Base-by-base conservation (phyloP, 2,888 invertebrate genomes). In the Conus canariensis region DNA sequence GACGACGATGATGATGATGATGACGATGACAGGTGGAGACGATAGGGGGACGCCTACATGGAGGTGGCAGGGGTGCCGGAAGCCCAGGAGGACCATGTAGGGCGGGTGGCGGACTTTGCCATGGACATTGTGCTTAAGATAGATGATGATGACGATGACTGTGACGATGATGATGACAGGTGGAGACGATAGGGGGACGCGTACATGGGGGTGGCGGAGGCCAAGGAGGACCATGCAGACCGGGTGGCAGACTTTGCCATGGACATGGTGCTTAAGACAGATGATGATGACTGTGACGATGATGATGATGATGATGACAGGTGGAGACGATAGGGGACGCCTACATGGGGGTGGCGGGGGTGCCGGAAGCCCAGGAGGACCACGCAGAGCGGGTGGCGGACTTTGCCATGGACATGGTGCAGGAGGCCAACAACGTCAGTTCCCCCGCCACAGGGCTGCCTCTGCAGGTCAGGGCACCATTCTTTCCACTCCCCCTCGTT, bases 181-280 rank as follows among this genome's bases (percentile, higher is more conserved):
- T 95, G 12, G 94, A 95, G 87, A 94, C 95, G 0, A 95, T 95
- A 12, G 95, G 95, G 94, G 0, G 95, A 95, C 89, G 95, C 95
- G 10, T 95, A 95, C 90, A 94, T 95, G 5, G 82, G 56, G 16
- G 82, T 82, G 82, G 82, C 82, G 56, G 74, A 6, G 10, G 74
- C 89, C 70, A 92, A 45, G 45, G 85, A 85, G 5, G 90, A 90
- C 22, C 94, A 95, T 88, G 95, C 94, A 0, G 93, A 94, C 58
- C 93, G 94, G 0, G 94, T 95, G 45, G 94, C 95, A 22, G 93
- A 94, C 91, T 94, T 94, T 85, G 93, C 95, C 25, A 92, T 95
- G 87, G n/a, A 30, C 30, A 30, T 30, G 30, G 30, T 30, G 30
- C 70, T 70, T 14, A 30, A 30, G 30, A 30, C 30, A 16, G 77